Evolutionary conservation across 2,888 invertebrate species (phyloP).

Genomic region (Phyto melanocephala): DNA sequence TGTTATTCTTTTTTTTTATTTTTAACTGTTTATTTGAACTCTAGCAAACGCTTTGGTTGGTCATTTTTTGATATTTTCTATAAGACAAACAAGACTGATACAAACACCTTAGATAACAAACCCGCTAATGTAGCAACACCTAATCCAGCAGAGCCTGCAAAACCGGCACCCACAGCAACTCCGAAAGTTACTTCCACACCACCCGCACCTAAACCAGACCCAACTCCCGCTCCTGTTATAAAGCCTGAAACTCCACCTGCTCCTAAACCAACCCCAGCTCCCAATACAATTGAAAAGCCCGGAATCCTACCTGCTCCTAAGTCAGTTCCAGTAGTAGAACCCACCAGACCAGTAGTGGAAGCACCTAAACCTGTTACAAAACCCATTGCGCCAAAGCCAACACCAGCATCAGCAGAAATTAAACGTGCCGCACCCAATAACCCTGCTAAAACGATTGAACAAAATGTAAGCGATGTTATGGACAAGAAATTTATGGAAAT

Average conservation of each 20-base stretch:
- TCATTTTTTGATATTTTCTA: conserved; percentile 76
- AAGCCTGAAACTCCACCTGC: conserved; percentile 32
- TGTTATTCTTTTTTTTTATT: conserved; percentile 66
- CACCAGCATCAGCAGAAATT: conserved; percentile 50
- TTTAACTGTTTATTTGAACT: conserved; percentile 66
- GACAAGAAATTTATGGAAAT: conserved; percentile 72
- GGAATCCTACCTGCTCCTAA: not conserved
- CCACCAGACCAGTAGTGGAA: conserved; percentile 6
- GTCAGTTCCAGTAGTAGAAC: not conserved
- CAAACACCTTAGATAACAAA: conserved; percentile 71
- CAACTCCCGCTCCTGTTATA: conserved; percentile 48
- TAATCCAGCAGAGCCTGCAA: conserved; percentile 20
- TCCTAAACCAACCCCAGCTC: conserved; percentile 41
- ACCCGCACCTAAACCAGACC: not conserved
- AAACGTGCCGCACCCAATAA: not conserved
- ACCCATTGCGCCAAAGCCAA: conserved; percentile 53
- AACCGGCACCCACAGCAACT: conserved; percentile 55
- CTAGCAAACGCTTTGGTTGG: conserved; percentile 79
- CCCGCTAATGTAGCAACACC: conserved; percentile 44
- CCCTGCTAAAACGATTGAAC: conserved; percentile 62
- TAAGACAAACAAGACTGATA: conserved; percentile 70
- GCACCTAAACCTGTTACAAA: conserved; percentile 9
- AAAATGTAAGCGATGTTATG: conserved; percentile 63
- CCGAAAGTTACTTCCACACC: conserved; percentile 1
- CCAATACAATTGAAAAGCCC: too few relatives aligned